These are phyloP conservation scores for Tipula helvola DNA, from an alignment of 2,888 invertebrate species.

Conservation along the genomic window DNA sequence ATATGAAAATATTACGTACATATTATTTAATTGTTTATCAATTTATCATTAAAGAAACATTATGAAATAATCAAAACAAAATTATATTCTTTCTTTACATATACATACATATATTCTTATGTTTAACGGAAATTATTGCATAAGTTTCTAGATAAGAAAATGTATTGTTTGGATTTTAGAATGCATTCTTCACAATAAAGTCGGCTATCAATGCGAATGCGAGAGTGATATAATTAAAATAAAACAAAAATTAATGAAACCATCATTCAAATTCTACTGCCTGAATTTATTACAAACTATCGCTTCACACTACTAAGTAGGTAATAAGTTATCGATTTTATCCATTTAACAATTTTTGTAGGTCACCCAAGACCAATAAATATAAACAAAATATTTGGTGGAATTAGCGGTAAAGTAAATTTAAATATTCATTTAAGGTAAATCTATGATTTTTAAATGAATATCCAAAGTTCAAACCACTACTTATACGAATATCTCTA, in stretches of 20 bases:
- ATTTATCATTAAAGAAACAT: neutral
- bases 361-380: neutral
- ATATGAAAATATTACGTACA: neutral
- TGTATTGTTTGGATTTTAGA: neutral
- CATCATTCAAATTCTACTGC: neutral
- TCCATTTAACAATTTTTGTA: neutral
- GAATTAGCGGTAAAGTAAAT: neutral
- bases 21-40: neutral
- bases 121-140: neutral
- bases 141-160: neutral
- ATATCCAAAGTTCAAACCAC: neutral
- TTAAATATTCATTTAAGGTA: neutral
- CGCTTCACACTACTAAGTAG: neutral
- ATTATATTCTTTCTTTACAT: too few relatives aligned
- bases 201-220: neutral
- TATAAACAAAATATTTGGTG: neutral
- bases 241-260: neutral
- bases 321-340: neutral
- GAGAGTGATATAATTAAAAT: too few relatives aligned
- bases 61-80: neutral
- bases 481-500: neutral
- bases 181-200: neutral
- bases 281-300: neutral
- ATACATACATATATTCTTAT: neutral
- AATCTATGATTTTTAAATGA: neutral